Percentiles rank a stretch among this genome's conserved stretches.
Conservation (phyloP, 1,140 invertebrate genomes). For the Tenebrio molitor region DNA sequence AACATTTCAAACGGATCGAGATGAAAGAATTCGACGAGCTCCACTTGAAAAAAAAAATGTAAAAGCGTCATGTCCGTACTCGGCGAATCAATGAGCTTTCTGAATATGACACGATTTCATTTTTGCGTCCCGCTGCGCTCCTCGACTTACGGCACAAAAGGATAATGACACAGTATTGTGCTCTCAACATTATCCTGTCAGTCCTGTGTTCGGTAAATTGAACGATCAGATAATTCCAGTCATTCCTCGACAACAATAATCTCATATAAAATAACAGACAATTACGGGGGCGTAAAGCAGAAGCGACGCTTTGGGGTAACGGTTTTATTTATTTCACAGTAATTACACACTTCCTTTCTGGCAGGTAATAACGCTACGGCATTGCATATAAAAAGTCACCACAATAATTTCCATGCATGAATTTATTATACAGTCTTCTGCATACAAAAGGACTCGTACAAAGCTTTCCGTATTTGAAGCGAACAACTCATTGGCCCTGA, state of each 20-base stretch:
- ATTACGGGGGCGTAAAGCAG: conserved; percentile 11
- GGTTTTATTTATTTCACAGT: conserved; percentile 15
- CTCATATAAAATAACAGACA: conserved; percentile 1
- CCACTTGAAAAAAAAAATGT: conserved; percentile 11
- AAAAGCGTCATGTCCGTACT: not conserved
- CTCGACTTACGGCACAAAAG: conserved; percentile 11
- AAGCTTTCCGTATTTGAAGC: conserved; percentile 33
- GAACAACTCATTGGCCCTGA: conserved; percentile 18
- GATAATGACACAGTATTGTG: not conserved
- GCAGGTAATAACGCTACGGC: conserved; percentile 6
- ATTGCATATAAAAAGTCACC: conserved; percentile 33
- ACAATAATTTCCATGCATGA: conserved; percentile 32
- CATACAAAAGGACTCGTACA: conserved; percentile 23
- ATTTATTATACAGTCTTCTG: conserved; percentile 30
- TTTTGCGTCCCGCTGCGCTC: not conserved
- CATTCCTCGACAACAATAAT: not conserved
- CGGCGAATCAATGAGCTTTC: conserved; percentile 4
- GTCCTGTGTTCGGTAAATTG: not conserved
- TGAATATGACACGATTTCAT: conserved; percentile 18
- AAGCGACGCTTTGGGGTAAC: conserved; percentile 21
- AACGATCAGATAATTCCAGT: conserved; percentile 2
- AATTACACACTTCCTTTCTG: conserved; percentile 1
- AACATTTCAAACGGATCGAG: not conserved
- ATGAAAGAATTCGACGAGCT: too few species aligned
- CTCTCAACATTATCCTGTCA: conserved; percentile 4